Evolutionary conservation across 2,888 invertebrate species (phyloP).

Genomic region (Heliconius ethilla): DNA sequence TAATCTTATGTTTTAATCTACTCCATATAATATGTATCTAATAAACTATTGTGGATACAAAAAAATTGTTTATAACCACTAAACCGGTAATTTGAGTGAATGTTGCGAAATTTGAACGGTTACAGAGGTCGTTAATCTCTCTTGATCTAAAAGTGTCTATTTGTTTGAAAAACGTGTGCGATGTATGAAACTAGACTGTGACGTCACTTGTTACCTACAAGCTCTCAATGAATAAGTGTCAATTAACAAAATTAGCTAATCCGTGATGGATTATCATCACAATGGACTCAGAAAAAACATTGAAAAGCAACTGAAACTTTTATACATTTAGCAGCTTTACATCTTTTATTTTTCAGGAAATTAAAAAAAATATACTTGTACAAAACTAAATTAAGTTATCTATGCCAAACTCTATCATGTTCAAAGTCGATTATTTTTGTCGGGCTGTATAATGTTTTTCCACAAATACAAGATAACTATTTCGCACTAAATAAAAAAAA

Average conservation of each 20-base stretch:
- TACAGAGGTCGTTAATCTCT: slow-evolving; percentile 70
- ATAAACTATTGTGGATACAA: slow-evolving; percentile 41
- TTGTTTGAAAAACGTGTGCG: slow-evolving; percentile 52
- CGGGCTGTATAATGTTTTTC: slow-evolving; percentile 34
- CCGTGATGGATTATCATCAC: not conserved
- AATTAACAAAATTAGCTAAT: not conserved
- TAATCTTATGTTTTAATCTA: slow-evolving; percentile 36
- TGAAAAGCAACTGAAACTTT: not conserved
- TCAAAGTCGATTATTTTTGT: slow-evolving; percentile 26
- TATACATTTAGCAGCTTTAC: too few species aligned
- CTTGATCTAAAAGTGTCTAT: slow-evolving; percentile 62
- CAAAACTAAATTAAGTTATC: not conserved
- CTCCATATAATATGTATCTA: slow-evolving; percentile 34
- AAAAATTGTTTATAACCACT: slow-evolving; percentile 62
- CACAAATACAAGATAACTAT: slow-evolving; percentile 40
- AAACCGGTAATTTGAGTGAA: slow-evolving; percentile 61
- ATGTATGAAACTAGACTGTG: slow-evolving; percentile 17
- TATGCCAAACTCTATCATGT: slow-evolving; percentile 20
- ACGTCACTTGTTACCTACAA: slow-evolving; percentile 11
- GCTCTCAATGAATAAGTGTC: not conserved
- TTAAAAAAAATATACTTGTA: not conserved
- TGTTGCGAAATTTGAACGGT: slow-evolving; percentile 68
- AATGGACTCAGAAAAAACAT: not conserved
- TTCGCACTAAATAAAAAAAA: slow-evolving; percentile 51
- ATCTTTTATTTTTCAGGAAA: too few species aligned